Percentiles rank a stretch among this genome's conserved stretches.
Evolutionary conservation across 92 coral and sea anemone genomes (phyloP).

Genomic region (Blastomussa wellsi): DNA sequence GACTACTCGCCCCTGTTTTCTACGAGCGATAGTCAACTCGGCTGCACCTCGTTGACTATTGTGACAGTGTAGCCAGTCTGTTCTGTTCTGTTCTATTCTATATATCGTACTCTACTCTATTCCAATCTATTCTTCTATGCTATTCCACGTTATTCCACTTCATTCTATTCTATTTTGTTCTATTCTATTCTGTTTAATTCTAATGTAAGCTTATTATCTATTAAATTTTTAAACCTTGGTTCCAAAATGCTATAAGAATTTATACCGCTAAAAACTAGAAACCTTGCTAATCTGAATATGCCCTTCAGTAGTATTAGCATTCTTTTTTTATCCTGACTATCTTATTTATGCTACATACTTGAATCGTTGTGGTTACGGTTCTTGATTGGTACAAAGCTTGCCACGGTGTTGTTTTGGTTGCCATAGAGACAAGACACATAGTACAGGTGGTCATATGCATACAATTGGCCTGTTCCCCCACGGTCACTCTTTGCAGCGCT

Average conservation of each 20-base stretch:
- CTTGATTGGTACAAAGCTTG: slow-evolving; percentile 5
- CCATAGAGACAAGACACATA: neutral
- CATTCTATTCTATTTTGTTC: neutral
- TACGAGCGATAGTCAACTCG: too few species aligned
- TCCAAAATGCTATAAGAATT: too few species aligned
- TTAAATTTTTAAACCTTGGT: too few species aligned
- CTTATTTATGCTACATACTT: neutral
- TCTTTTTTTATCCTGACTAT: neutral
- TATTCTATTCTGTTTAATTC: neutral
- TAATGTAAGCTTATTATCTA: neutral
- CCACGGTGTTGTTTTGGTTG: neutral
- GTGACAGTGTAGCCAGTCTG: too few species aligned
- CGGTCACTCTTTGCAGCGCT: neutral
- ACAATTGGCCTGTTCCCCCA: neutral
- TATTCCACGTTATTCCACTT: neutral
- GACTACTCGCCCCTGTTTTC: too few species aligned
- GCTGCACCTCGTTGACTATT: too few species aligned
- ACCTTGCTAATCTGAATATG: too few species aligned
- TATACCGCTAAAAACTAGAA: too few species aligned
- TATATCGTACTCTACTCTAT: neutral
- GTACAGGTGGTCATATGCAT: neutral
- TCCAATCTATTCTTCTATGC: neutral
- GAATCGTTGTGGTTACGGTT: slow-evolving; percentile 1
- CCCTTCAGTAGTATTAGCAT: too few species aligned
- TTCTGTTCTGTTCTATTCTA: neutral